Evolutionary conservation across 2,888 invertebrate genomes (phyloP).

Genomic region (Eupithecia pulchellata): DNA sequence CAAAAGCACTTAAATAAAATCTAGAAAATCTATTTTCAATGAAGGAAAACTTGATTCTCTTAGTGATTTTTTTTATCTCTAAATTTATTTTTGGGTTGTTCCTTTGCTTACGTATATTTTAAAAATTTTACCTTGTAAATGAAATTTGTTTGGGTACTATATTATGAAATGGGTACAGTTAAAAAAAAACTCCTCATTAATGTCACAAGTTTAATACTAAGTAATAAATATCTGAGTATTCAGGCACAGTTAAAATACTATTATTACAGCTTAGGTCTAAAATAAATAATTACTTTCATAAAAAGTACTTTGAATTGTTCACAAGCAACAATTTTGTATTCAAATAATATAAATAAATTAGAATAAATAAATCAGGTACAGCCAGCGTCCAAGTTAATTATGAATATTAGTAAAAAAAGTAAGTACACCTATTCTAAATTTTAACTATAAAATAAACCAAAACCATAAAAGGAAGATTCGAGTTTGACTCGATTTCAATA

Average conservation of each 20-base stretch:
- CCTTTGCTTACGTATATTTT: not conserved
- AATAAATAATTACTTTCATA: constrained; percentile 66
- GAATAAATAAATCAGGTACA: constrained; percentile 15
- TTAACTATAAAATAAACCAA: not conserved
- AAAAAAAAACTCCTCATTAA: constrained; percentile 29
- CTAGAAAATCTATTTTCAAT: no score
- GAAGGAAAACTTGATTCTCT: no score
- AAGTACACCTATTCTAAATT: not conserved
- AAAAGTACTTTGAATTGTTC: constrained; percentile 65
- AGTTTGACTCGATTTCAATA: not conserved
- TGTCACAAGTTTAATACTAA: constrained; percentile 38
- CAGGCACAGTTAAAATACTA: constrained; percentile 51
- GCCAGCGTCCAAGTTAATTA: constrained; percentile 10
- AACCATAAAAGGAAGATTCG: not conserved
- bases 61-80: no score
- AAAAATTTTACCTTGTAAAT: no score
- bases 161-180: not conserved
- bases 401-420: constrained; percentile 2
- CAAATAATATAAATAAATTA: constrained; percentile 14
- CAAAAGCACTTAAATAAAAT: no score
- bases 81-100: no score
- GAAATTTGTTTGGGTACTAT: no score
- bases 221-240: constrained; percentile 55
- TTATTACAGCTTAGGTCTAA: constrained; percentile 41
- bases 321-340: constrained; percentile 48